Evolutionary conservation across 2,113 vertebrate species (phyloP).

Genomic region (Catharus minimus): DNA sequence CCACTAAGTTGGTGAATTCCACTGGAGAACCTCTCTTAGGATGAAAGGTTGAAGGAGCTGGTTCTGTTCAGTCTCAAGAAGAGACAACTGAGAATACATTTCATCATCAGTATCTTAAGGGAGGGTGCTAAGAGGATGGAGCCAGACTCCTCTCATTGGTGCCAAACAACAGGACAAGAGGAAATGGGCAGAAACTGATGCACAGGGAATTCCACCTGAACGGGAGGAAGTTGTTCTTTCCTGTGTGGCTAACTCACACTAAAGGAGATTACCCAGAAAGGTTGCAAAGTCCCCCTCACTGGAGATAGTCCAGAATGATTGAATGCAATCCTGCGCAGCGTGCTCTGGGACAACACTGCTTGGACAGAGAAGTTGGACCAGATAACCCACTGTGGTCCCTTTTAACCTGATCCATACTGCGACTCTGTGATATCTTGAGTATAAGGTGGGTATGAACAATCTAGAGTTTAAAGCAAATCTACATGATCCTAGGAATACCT

Average conservation of each 20-base stretch:
- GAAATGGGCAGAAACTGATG: background rate
- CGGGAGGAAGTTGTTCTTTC: background rate
- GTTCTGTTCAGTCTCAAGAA: background rate
- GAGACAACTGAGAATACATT: background rate
- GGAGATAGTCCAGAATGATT: background rate
- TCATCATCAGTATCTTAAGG: background rate
- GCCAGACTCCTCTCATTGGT: background rate
- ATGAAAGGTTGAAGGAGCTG: background rate
- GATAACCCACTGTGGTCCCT: accelerated
- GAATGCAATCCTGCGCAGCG: background rate
- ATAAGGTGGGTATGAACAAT: background rate
- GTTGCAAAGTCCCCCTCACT: background rate
- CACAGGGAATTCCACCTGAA: background rate
- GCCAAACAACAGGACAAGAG: background rate
- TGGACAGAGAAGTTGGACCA: background rate
- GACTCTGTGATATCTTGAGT: background rate
- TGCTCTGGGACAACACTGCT: accelerated
- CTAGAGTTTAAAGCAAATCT: background rate
- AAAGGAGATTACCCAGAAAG: background rate
- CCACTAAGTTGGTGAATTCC: background rate
- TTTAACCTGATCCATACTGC: background rate
- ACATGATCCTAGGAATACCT: background rate
- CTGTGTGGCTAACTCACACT: background rate
- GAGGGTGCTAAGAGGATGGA: too few species aligned
- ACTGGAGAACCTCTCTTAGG: background rate